A percentile compares a stretch with the other conserved stretches of the same genome.
These are phyloP conservation scores for Porites cylindrica DNA, from an alignment of 92 coral and sea anemone genomes.

Conservation along the genomic window DNA sequence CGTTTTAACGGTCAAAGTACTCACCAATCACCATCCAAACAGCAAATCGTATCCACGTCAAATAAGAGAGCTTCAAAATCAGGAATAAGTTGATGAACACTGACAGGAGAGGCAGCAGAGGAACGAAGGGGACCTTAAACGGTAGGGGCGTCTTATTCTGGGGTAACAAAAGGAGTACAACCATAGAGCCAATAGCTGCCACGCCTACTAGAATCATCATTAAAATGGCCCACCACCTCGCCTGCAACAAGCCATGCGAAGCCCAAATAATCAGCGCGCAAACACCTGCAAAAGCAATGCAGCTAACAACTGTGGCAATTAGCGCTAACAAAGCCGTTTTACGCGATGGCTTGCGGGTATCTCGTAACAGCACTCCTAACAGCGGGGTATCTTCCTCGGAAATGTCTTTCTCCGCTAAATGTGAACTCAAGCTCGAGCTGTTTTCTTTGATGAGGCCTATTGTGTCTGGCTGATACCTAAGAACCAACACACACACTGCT, in stretches of 20 bases:
- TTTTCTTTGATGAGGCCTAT: slow-evolving; percentile 68
- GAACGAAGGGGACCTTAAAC: slow-evolving; percentile 93
- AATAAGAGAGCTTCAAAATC: slow-evolving; percentile 80
- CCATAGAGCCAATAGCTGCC: slow-evolving; percentile 43
- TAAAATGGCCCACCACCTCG: slow-evolving; percentile 78
- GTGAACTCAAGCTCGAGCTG: slow-evolving; percentile 20
- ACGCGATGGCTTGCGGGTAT: slow-evolving; percentile 48
- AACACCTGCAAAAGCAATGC: slow-evolving; percentile 53
- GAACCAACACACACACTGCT: slow-evolving; percentile 85
- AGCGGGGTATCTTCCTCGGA: slow-evolving; percentile 31
- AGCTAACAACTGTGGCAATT: slow-evolving; percentile 34
- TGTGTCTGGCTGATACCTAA: slow-evolving; percentile 84
- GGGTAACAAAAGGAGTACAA: slow-evolving; percentile 77
- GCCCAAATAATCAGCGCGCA: slow-evolving; percentile 77
- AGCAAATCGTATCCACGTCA: slow-evolving; percentile 89
- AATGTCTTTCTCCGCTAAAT: neutral
- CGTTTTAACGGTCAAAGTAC: slow-evolving; percentile 8
- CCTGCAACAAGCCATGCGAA: slow-evolving; percentile 42
- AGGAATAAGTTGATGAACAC: slow-evolving; percentile 81
- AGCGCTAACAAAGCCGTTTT: slow-evolving; percentile 58
- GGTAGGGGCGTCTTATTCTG: slow-evolving; percentile 84
- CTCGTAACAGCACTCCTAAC: neutral
- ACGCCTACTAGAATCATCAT: slow-evolving; percentile 48
- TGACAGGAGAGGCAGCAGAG: slow-evolving; percentile 81
- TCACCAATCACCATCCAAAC: slow-evolving; percentile 96